Conservation (phyloP, 2,113 vertebrate species). For the Oxyura jamaicensis region DNA sequence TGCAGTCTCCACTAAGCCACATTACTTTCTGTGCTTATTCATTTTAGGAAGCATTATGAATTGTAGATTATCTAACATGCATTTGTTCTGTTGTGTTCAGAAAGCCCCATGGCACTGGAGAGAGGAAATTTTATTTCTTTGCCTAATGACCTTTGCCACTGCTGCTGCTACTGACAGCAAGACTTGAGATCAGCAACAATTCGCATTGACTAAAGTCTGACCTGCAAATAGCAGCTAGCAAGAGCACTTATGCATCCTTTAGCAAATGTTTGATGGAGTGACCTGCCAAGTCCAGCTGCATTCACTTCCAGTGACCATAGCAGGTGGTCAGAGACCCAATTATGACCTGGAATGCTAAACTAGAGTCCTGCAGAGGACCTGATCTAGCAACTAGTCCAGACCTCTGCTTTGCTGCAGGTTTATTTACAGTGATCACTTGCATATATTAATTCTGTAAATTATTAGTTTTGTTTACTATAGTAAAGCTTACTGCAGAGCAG, state of each 20-base stretch:
- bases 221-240: neutral
- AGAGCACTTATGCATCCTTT: neutral
- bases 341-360: neutral
- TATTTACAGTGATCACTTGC: neutral
- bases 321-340: neutral
- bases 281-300: neutral
- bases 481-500: neutral
- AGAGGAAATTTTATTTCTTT: neutral
- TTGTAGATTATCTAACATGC: neutral
- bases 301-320: slow-evolving; percentile 41
- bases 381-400: neutral
- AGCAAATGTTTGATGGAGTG: neutral
- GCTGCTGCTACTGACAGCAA: neutral
- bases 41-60: neutral
- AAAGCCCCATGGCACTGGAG: neutral
- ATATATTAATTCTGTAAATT: neutral
- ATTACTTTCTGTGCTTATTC: neutral
- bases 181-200: neutral
- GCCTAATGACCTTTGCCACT: neutral
- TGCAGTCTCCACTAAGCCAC: neutral
- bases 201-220: neutral
- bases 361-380: neutral
- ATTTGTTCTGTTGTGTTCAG: neutral
- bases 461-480: neutral
- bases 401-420: neutral